Base-by-base conservation (phyloP, 2,888 invertebrate genomes). In the Leptogaster cylindrica region DNA sequence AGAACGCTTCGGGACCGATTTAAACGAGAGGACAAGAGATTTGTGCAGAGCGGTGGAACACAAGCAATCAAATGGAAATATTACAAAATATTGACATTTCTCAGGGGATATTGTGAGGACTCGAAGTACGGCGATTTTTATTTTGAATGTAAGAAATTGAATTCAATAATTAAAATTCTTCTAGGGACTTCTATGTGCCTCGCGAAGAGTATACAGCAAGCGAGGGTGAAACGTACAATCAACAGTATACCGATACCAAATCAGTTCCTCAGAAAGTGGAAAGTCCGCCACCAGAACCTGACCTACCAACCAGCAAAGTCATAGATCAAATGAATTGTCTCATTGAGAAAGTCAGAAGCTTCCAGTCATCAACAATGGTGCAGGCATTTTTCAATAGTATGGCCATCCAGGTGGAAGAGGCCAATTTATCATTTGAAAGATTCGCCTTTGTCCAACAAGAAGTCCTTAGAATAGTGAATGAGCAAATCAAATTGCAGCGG, bases 341-440 rank as follows among this genome's bases (percentile, higher is more conserved):
- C 4, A 8, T 55, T 1, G 55, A 55, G 3, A 55, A 20, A n/a
- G 39, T 25, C 7, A n/a, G n/a, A n/a, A n/a, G n/a, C n/a, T 12
- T 55, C 4, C 36, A 55, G 23, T 36, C 55, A 7, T 16, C 28
- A 14, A 55, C 36, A 78, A 36, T 55, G 55, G 55, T 55, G 6
- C 18, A 55, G 36, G 36, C 31, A 8, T 52, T 55, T 52, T 65
- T 65, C 12, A 39, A 50, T 16, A 31, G 48, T n/a, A 50, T 65
- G 50, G 65, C 65, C n/a, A 18, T 50, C 18, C 65, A 65, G 12
- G 50, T 65, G n/a, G 65, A 65, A 8, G 44, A 65, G 31, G 65
- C 65, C 1, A 48, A 65, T 25, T 36, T 65, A 36, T 16, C 31
- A n/a, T 65, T 65, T 36, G 48, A 65, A 18, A 20, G 48, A 10